Conservation (phyloP, 37 sponge, comb jelly and placozoan genomes). For the Halichondria panicea region DNA sequence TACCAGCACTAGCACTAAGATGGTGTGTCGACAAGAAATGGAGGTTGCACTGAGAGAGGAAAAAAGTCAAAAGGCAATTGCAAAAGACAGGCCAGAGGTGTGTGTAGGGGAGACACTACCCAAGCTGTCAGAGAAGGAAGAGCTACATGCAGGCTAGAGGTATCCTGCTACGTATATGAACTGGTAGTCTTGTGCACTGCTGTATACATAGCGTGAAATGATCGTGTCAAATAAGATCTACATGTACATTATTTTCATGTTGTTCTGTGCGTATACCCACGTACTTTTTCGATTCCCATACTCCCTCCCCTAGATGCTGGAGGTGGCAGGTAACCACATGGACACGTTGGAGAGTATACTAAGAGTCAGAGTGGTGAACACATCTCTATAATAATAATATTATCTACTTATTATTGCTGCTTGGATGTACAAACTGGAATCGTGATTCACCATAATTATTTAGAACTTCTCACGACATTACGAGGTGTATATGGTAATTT, state of each 20-base stretch:
- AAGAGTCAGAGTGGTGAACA: conserved; percentile 61
- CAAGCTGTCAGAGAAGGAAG: conserved; percentile 27
- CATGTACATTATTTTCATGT: too few species aligned
- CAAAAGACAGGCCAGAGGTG: conserved; percentile 24
- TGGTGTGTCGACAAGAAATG: background rate
- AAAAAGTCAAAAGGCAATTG: background rate
- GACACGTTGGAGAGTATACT: conserved; percentile 66
- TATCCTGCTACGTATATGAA: too few species aligned
- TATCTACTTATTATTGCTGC: too few species aligned
- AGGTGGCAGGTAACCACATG: conserved; percentile 19
- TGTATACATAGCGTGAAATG: too few species aligned
- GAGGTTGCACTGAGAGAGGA: background rate
- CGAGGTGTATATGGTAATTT: too few species aligned
- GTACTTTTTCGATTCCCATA: background rate
- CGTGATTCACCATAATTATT: too few species aligned
- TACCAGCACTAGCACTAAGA: conserved; percentile 1
- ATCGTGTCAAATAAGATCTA: too few species aligned
- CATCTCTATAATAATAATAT: too few species aligned
- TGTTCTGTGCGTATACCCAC: too few species aligned
- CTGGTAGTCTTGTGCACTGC: too few species aligned
- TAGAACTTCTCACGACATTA: too few species aligned
- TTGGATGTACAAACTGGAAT: too few species aligned
- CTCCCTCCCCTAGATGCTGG: conserved; percentile 16
- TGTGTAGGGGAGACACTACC: conserved; percentile 43
- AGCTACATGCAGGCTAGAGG: background rate